Conservation (phyloP, 2,797 vertebrate genomes). For the Megalops cyprinoides region DNA sequence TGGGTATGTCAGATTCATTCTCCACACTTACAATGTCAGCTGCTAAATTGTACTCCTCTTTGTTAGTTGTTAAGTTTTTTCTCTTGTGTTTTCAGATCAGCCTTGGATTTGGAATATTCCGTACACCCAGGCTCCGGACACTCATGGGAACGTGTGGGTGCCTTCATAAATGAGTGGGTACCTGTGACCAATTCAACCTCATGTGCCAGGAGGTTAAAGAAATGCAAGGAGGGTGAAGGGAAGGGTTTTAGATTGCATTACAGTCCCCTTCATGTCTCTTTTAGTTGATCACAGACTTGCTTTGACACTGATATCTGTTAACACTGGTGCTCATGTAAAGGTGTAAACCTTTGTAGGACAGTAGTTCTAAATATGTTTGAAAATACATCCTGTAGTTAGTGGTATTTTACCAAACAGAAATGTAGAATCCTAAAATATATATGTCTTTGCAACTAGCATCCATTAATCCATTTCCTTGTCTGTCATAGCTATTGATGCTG, state of each 20-base stretch:
- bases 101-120: slow-evolving; percentile 99
- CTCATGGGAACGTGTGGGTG: slow-evolving; percentile 93
- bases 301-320: slow-evolving; percentile 3
- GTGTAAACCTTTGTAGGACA: not conserved
- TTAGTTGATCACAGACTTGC: not conserved
- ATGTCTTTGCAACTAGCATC: not conserved
- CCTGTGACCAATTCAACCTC: not conserved
- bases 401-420: not conserved
- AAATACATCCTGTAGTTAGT: not conserved
- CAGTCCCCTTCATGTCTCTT: not conserved
- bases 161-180: slow-evolving; percentile 80
- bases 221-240: not conserved
- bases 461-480: not conserved
- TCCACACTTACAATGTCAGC: too few relatives aligned
- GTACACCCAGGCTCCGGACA: slow-evolving; percentile 86
- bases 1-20: too few relatives aligned
- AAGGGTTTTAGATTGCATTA: not conserved
- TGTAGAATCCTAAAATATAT: not conserved
- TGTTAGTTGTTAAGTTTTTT: slow-evolving; percentile 31
- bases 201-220: not conserved
- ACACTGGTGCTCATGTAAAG: not conserved
- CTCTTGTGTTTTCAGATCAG: slow-evolving; percentile 75
- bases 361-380: not conserved
- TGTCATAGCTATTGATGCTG: not conserved
- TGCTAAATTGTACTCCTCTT: not conserved